Conservation (phyloP, 2,113 vertebrate genomes). For the Silurus asotus region DNA sequence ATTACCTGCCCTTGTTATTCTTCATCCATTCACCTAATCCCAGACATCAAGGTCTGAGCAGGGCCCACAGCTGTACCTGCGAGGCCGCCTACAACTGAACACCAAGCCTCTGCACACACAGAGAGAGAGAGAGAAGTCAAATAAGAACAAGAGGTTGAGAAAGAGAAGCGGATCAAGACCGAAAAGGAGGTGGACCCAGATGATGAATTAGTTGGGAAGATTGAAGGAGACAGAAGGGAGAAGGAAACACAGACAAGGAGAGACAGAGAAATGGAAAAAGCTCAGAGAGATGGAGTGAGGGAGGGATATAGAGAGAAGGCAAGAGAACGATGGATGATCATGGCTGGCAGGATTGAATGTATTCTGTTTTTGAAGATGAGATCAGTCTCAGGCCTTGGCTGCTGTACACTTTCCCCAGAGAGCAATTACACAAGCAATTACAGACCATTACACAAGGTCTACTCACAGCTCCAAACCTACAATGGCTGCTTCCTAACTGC, state of each 20-base stretch:
- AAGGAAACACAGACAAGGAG: slow-evolving; percentile 32
- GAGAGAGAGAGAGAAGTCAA: not conserved
- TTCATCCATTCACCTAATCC: slow-evolving; percentile 49
- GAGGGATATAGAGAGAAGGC: slow-evolving; percentile 25
- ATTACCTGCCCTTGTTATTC: slow-evolving; percentile 33
- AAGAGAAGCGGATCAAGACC: slow-evolving; percentile 35
- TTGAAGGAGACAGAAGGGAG: slow-evolving; percentile 44
- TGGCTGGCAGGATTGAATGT: slow-evolving; percentile 49
- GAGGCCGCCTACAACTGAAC: slow-evolving; percentile 41
- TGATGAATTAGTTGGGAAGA: slow-evolving; percentile 42
- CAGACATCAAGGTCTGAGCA: slow-evolving; percentile 51
- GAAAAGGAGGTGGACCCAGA: slow-evolving; percentile 31
- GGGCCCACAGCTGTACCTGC: slow-evolving; percentile 39
- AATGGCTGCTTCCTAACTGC: slow-evolving; percentile 54
- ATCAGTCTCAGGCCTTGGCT: slow-evolving; percentile 49
- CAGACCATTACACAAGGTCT: slow-evolving; percentile 56
- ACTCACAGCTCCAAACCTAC: slow-evolving; percentile 55
- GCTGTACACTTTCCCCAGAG: slow-evolving; percentile 62
- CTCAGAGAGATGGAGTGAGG: slow-evolving; percentile 22
- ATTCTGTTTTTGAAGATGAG: slow-evolving; percentile 50
- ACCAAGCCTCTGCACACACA: slow-evolving; percentile 16
- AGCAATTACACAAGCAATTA: slow-evolving; percentile 72
- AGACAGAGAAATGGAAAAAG: slow-evolving; percentile 36
- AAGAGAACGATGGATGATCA: slow-evolving; percentile 48
- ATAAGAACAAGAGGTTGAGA: slow-evolving; percentile 26